Evolutionary conservation across 2,888 invertebrate genomes (phyloP).

Genomic region (Drosophila subquinaria): DNA sequence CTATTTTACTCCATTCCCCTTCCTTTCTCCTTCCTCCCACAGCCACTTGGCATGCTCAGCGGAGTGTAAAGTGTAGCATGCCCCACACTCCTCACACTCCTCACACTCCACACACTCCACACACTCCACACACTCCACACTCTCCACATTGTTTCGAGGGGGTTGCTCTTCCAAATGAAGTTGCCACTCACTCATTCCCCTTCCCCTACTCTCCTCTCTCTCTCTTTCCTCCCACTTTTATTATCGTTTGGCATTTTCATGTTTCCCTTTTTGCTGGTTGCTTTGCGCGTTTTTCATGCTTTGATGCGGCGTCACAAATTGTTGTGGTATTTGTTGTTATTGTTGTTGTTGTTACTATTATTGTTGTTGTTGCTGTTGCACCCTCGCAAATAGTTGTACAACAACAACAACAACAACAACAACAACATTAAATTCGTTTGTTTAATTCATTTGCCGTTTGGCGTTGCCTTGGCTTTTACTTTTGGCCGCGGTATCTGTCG

Average conservation of each 20-base stretch:
- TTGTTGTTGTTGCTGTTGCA: conserved; percentile 38
- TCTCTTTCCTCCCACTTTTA: neutral
- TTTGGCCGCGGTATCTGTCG: conserved; percentile 61
- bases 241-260: conserved; percentile 51
- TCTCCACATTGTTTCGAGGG: neutral
- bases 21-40: neutral
- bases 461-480: conserved; percentile 42
- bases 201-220: neutral
- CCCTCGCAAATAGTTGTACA: conserved; percentile 64
- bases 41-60: conserved; percentile 78
- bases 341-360: conserved; percentile 43
- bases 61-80: conserved; percentile 75
- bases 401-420: conserved; percentile 25
- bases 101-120: conserved; percentile 29
- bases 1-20: neutral
- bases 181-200: conserved; percentile 44
- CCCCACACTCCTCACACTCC: conserved; percentile 31
- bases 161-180: conserved; percentile 56
- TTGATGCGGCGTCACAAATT: conserved; percentile 83
- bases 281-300: conserved; percentile 76
- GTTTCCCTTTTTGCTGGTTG: conserved; percentile 67
- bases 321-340: conserved; percentile 77
- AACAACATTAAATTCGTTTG: conserved; percentile 48
- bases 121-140: conserved; percentile 17
- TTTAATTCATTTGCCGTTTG: conserved; percentile 56